These are phyloP conservation scores for Sarcophaga variegata DNA, from an alignment of 2,888 invertebrate genomes.

Conservation along the genomic window DNA sequence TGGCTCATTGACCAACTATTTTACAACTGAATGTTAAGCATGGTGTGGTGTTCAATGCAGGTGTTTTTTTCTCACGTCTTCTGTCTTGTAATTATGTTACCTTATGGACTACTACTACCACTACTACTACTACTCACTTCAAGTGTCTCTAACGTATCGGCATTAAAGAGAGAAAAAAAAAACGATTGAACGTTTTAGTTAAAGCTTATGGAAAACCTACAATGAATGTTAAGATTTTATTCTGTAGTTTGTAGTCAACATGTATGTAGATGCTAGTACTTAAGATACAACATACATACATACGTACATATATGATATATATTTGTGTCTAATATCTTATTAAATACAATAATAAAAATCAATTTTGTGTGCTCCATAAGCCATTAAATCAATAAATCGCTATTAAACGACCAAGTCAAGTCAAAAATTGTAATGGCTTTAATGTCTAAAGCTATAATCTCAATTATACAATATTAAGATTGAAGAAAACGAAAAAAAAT, in stretches of 20 bases:
- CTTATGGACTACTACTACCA: conserved; percentile 38
- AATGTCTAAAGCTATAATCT: conserved; percentile 53
- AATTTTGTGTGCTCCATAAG: conserved; percentile 60
- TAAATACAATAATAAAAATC: conserved; percentile 68
- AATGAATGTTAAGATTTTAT: not conserved
- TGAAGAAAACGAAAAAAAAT: conserved; percentile 5
- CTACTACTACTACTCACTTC: not conserved
- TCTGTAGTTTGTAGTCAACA: not conserved
- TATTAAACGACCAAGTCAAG: conserved; percentile 38
- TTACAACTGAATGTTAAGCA: conserved; percentile 44
- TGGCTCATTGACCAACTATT: conserved; percentile 15
- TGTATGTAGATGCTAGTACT: conserved; percentile 33
- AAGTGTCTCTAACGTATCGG: not conserved
- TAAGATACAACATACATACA: not conserved
- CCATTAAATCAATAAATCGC: conserved; percentile 66
- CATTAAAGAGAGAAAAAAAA: not conserved
- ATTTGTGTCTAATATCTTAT: conserved; percentile 68
- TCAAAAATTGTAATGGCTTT: conserved; percentile 24
- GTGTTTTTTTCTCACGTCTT: conserved; percentile 70
- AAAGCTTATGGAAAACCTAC: conserved; percentile 39
- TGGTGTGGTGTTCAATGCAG: conserved; percentile 59
- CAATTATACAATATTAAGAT: conserved; percentile 38
- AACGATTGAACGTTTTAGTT: not conserved
- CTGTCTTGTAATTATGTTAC: conserved; percentile 61
- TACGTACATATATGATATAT: conserved; percentile 53